Evolutionary conservation across 2,888 invertebrate genomes (phyloP).

Genomic region (Dicycla oo): DNA sequence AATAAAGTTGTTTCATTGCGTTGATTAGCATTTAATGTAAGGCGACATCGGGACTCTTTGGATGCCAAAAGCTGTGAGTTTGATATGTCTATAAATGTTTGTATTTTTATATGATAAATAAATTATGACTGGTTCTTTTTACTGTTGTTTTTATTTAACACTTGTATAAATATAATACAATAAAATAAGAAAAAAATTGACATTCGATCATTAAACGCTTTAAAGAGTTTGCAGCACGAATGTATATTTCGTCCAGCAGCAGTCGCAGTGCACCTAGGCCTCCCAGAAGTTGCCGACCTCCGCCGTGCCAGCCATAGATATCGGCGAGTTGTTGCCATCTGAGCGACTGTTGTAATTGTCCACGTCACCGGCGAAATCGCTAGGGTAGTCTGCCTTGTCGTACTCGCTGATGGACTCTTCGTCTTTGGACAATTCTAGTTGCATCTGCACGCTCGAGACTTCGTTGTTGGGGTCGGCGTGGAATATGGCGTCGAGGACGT

Average conservation of each 20-base stretch:
- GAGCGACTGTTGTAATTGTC: conserved; percentile 80
- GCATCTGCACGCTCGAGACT: conserved; percentile 69
- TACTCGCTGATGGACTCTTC: conserved; percentile 62
- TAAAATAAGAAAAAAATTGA: conserved; percentile 35
- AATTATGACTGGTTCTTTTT: conserved; percentile 81
- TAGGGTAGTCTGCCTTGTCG: conserved; percentile 70
- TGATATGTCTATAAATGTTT: conserved; percentile 78
- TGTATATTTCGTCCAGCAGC: neutral
- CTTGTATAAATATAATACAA: conserved; percentile 37
- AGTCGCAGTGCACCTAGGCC: conserved; percentile 60
- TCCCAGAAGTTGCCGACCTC: conserved; percentile 85
- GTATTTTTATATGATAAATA: conserved; percentile 89
- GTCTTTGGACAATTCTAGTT: conserved; percentile 68
- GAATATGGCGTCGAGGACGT: conserved; percentile 75
- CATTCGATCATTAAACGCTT: conserved; percentile 11
- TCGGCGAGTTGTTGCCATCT: conserved; percentile 74
- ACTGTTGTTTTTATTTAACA: conserved; percentile 68
- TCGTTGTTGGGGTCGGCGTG: conserved; percentile 67
- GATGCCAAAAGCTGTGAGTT: conserved; percentile 71
- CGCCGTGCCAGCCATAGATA: conserved; percentile 74
- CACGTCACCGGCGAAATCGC: conserved; percentile 80
- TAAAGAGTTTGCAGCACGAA: conserved; percentile 18
- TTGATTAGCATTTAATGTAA: conserved; percentile 78
- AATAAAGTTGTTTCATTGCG: conserved; percentile 75
- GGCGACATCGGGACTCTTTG: conserved; percentile 52